Evolutionary conservation across 2,113 vertebrate species (phyloP), one percentile per base, ranked within the genome.

Genomic region (Mixornis gularis): DNA sequence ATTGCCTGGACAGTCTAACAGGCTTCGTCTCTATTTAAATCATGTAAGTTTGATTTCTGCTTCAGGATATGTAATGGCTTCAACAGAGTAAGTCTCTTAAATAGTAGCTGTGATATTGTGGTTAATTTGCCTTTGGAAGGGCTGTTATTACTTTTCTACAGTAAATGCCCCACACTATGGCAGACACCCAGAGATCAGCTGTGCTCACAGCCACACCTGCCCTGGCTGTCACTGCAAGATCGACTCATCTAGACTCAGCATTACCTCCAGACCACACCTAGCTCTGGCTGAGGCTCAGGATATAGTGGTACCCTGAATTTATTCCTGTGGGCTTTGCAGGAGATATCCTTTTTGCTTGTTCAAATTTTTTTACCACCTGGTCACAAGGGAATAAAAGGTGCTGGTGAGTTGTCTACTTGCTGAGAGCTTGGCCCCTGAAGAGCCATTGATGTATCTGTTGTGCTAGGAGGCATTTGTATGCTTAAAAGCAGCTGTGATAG

Each of bases 381-480:
- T 51, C 17, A 29, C 1, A 2, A 66, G 18, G 24, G 29, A 63
- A 24, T 1, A 90, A 63, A 87, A 78, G n/a, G 22, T 52, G 40
- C 14, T 78, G 43, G 36, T 6, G 3, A 25, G 11, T 41, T 59
- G 7, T 53, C 25, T 5, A 0, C n/a, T 68, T 49, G 12, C 24
- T 52, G 64, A 71, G 25, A 7, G 12, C 25, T 55, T 83, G 55
- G 30, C 29, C n/a, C 20, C 53, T n/a, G 52, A 71, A 85, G 85
- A 68, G 1, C 9, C 6, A 5, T 48, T 74, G 1, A 2, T 44
- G 8, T 1, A 1, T 43, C n/a, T 71, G 1, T 34, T 72, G 24
- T 59, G 29, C 29, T 22, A 5, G 26, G 29, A 48, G 38, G 43
- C 3, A 63, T 32, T 80, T 60, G 55, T 17, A 27, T 27, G 3